Evolutionary conservation across 2,113 vertebrate species (phyloP), one percentile per base, ranked within the genome.

Genomic region (Syngnathus floridae): DNA sequence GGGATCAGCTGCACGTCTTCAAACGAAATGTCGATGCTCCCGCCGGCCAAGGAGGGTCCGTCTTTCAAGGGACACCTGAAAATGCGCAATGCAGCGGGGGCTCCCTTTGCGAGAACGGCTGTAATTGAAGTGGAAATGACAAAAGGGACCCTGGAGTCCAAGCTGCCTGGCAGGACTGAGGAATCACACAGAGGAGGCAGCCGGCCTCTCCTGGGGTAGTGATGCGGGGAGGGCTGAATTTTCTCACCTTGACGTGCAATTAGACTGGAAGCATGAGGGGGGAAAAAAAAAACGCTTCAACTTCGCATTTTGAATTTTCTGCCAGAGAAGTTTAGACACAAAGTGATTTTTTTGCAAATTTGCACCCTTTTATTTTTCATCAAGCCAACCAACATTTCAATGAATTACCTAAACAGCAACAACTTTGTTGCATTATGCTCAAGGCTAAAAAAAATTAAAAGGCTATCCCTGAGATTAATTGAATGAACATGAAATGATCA

Each of bases 91-190:
- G 76, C 73, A 40, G 74, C 22, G 49, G 55, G 67, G 70, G 51
- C 74, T 69, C 63, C 63, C 2, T 41, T 22, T 22, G 26, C 26
- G 0, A 60, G 70, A 66, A 16, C 11, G 69, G 70, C 62, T 66
- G 69, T 82, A 81, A 78, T 80, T 75, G 76, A 79, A 79, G 79
- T 77, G 81, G 79, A 80, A 83, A 82, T 83, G 82, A 81, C 75
- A 78, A 75, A 77, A 67, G 52, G 66, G 80, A 76, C 73, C 76
- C 64, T 36, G 62, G 73, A 73, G 73, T 38, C 52, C 14, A 45
- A 13, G 64, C 62, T 76, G 72, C 69, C 72, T 71, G 67, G 62
- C 66, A 60, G 69, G 59, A 71, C 36, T 56, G 57, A 69, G 66
- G 70, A 67, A 49, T 60, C 38, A 21, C 60, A 56, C 66, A 63